Evolutionary conservation across 2,113 vertebrate genomes (phyloP), one percentile per base, ranked within the genome.

Genomic region (Collichthys lucidus): DNA sequence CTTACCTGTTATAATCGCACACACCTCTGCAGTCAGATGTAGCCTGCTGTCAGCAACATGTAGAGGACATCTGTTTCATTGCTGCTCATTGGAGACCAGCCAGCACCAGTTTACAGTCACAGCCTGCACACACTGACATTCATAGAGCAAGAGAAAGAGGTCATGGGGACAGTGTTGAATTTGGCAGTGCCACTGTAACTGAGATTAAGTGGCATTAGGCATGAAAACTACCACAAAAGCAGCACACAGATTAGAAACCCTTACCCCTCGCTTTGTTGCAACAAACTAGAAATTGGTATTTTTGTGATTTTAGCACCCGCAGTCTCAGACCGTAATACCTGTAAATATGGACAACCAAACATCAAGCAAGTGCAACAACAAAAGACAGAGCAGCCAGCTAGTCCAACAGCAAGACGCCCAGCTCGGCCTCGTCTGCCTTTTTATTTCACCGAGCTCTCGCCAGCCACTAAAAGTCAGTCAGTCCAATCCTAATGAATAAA

Each of bases 41-140:
- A 22, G 1, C 72, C 64, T 24, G 20, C 87, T 77, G 83, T 56
- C 73, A 72, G 61, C 26, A 31, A 50, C 84, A 53, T 46, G 78
- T 56, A 66, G 74, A 56, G n/a, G 80, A 84, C 85, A 88, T 75
- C 84, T 91, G 88, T 74, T 79, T 71, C 24, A 35, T 56, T 66
- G 49, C 59, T 78, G 29, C 78, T 40, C 69, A 26, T 19, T 82
- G 86, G 80, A 87, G 74, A 77, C 11, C 22, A 7, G 86, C 88
- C 88, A 84, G 81, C 19, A 17, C 44, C 82, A 35, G 67, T 81
- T 87, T 72, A 68, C 35, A 49, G 40, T 62, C 75, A 29, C 84
- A 69, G 75, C 80, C 62, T 57, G 68, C 63, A 52, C 60, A 17
- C 49, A 26, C 50, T 17, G 64, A 61, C 74, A 59, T 47, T 77